Evolutionary conservation across 2,888 invertebrate species (phyloP), one percentile per base, ranked within the genome.

Genomic region (Leucoma salicis): DNA sequence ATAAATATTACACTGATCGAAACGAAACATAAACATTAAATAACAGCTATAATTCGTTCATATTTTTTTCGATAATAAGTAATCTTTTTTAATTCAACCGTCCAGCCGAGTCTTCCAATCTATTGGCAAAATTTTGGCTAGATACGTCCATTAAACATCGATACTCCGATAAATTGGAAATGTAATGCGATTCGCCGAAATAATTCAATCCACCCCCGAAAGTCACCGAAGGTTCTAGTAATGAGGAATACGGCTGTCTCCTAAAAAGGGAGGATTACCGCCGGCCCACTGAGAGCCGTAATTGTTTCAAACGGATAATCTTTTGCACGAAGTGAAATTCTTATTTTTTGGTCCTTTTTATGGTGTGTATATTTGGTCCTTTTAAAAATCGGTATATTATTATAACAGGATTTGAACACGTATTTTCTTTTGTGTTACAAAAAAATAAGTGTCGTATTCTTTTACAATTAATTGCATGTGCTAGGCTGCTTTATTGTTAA

Each of bases 291-390:
- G 57, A 48, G 33, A 13, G 21, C 34, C 39, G 48, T 63, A 60
- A 63, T 65, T 63, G 50, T 63, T 53, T 54, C 50, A 42, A 61
- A 53, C 44, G 50, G 61, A 65, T 65, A 57, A 63, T 65, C 63
- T 53, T 48, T 41, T 35, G 31, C 39, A 25, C 31, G 42, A 52
- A 50, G 60, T 50, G 47, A 43, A 57, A 57, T 55, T 51, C 35
- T 39, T 54, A 48, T 57, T 63, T 49, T 50, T 35, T 7, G 11
- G 10, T 31, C 29, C 16, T 34, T 42, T 44, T 48, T 39, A 31
- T 39, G 33, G 32, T 11, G 14, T 34, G 32, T 25, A 16, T 29
- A 28, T 39, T 36, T 27, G 31, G 31, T 35, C 31, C 31, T 29
- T 7, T 25, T 18, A 35, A n/a, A n/a, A n/a, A n/a, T n/a, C n/a